Evolutionary conservation across 2,113 vertebrate genomes (phyloP).

Genomic region (Acrocephalus arundinaceus): DNA sequence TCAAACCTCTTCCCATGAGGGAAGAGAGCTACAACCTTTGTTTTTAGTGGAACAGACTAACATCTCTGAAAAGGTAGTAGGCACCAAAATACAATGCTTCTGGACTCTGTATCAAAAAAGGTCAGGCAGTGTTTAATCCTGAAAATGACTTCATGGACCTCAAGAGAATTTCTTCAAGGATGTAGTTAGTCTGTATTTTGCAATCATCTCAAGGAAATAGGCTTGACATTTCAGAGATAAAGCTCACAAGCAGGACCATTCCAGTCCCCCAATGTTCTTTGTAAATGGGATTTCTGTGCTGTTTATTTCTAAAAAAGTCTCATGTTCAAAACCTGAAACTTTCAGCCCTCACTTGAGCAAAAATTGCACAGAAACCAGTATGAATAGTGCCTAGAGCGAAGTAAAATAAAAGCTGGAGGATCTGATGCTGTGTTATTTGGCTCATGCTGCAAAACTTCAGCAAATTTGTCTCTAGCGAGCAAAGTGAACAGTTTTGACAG

Average conservation of each 20-base stretch:
- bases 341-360: conserved; percentile 8
- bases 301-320: conserved; percentile 24
- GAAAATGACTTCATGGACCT: conserved; percentile 13
- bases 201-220: conserved; percentile 41
- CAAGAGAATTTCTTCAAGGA: conserved; percentile 41
- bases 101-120: not conserved
- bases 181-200: conserved; percentile 16
- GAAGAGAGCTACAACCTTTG: conserved; percentile 4
- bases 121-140: conserved; percentile 24
- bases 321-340: conserved; percentile 17
- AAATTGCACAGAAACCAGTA: not conserved
- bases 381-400: conserved; percentile 14
- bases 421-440: conserved; percentile 34
- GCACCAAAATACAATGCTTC: conserved; percentile 14
- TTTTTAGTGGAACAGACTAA: conserved; percentile 40
- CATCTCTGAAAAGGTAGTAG: not conserved
- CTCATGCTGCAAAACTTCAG: conserved; percentile 14
- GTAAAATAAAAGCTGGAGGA: conserved; percentile 41
- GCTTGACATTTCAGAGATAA: conserved; percentile 39
- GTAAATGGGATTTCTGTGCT: conserved; percentile 11
- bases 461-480: conserved; percentile 6
- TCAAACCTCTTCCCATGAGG: not conserved
- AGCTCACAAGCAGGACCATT: not conserved
- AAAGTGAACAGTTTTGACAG: conserved; percentile 42
- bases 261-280: not conserved